Evolutionary conservation across 2,797 vertebrate species (phyloP), one percentile per base, ranked within the genome.

Genomic region (Clarias platycephalus): DNA sequence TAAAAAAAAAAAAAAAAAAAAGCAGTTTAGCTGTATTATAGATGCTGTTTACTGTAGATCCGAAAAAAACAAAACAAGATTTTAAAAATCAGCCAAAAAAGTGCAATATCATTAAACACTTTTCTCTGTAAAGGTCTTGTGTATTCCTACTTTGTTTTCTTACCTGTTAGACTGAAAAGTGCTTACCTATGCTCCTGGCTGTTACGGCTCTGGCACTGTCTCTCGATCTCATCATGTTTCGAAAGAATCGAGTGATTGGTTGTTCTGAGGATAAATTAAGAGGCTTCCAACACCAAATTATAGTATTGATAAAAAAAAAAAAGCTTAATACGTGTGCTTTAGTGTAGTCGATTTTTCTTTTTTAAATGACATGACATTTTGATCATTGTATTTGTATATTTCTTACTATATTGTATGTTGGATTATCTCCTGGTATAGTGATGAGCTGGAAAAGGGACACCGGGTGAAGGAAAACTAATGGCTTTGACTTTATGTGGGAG

Each of bases 361-460:
- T 26, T 20, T 49, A 12, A 49, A 49, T 12, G 12, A n/a, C n/a
- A 49, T 49, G 10, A 49, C 10, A 49, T 12, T 49, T 49, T 49
- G 44, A 76, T 58, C 0, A 5, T 13, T 24, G 28, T 6, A 34
- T 76, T 24, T 8, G 8, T 76, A 20, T 34, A 58, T 22, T 20
- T 3, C 34, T 76, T 57, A 72, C 9, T n/a, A 44, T 26, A 26
- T 85, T 40, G 37, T 78, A 34, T 76, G 9, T 53, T 44, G 40
- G 63, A 72, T 66, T 66, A 80, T 93, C 87, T 91, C 91, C 93
- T 81, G 90, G 87, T 72, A 90, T 81, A 86, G 84, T 81, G 88
- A 77, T 81, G 53, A 63, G 55, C n/a, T 63, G 53, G 75, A 60
- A 60, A 10, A 60, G 57, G 40, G 34, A 58, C 34, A 62, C 55